Base-by-base conservation (phyloP, 1,140 invertebrate species). In the Drosophila subpulchrella region DNA sequence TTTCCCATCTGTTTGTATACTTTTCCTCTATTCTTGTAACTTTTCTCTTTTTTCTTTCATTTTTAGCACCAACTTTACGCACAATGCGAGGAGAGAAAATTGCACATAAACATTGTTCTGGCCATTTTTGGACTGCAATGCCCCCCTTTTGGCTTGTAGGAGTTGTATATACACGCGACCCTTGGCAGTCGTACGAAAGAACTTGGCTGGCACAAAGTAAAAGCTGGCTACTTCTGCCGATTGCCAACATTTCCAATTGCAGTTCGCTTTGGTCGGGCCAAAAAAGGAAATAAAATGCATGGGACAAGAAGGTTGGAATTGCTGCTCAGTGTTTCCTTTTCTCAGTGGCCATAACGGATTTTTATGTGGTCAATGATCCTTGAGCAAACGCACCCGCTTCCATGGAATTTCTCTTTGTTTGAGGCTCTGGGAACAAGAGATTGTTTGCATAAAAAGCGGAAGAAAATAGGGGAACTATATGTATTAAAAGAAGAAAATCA, bases 301-400 rank as follows among this genome's bases (percentile, higher is more conserved):
- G 70, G 51, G 60, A 72, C 48, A 65, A 74, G 57, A 41, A 48
- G 50, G 55, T 51, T 48, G 46, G 46, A 34, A 68, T 72, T 47
- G 39, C 41, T 47, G 39, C 41, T 47, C 42, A 57, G 57, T 46
- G 58, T 46, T 53, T 60, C 56, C 54, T 61, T 39, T 39, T 12
- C 48, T 48, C 48, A 68, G 54, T 47, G 83, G 83, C 72, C 75
- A 79, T 89, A 86, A 86, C 83, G 83, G 83, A 53, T 56, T 89
- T 88, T 88, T 88, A 86, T 86, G 84, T 88, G 83, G 83, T 88
- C 83, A 86, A 79, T 79, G 83, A 86, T 86, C 83, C 84, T 86
- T 79, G 50, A 50, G 42, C 50, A 75, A 67, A 67, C 47, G 56
- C 81, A 85, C 47, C 70, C 57, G 48, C 42, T 72, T 73, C 58